Evolutionary conservation across 2,113 vertebrate species (phyloP).

Genomic region (Oophaga pumilio): DNA sequence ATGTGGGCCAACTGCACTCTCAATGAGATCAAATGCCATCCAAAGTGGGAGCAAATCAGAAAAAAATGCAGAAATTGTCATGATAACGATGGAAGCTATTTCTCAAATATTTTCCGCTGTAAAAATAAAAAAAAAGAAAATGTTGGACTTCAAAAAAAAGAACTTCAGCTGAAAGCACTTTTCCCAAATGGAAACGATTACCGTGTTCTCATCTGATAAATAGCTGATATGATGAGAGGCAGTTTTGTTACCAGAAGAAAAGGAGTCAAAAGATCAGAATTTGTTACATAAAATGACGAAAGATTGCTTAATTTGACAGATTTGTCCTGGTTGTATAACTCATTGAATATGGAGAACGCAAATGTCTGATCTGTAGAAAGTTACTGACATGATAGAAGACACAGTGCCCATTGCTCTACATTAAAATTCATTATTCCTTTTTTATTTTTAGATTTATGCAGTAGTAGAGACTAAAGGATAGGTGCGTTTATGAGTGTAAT

Average conservation of each 20-base stretch:
- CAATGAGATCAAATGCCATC: background rate
- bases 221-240: slow-evolving; percentile 9
- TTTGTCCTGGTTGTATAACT: background rate
- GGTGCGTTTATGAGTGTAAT: no score
- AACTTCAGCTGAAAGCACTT: slow-evolving; percentile 15
- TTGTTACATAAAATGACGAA: slow-evolving; percentile 7
- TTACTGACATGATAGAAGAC: background rate
- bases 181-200: slow-evolving; percentile 46
- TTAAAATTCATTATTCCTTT: background rate
- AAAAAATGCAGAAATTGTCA: background rate
- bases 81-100: slow-evolving; percentile 1
- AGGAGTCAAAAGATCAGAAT: slow-evolving; percentile 12
- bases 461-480: no score
- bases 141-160: background rate
- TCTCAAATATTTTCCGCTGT: slow-evolving; percentile 21
- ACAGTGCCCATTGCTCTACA: background rate
- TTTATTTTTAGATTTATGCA: no score
- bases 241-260: slow-evolving; percentile 1
- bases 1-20: background rate
- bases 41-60: background rate
- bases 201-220: slow-evolving; percentile 47
- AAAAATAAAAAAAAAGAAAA: background rate
- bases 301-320: background rate
- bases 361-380: background rate
- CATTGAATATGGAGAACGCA: background rate